phyloP scores from a whole-genome alignment of 92 coral and sea anemone genomes.

The Metridium senile region DNA sequence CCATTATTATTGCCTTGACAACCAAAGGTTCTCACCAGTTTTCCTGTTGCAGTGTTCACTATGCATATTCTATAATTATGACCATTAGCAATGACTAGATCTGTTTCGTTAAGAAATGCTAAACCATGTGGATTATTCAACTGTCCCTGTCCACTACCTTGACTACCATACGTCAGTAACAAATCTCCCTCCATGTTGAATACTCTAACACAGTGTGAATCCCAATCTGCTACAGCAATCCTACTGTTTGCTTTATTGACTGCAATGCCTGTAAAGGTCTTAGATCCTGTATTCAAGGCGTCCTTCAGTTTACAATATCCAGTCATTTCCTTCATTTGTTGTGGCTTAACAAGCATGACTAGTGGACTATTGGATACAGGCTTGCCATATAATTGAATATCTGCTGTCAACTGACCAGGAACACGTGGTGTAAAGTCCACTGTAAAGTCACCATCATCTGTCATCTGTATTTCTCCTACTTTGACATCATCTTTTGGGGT shows the following conservation, averaged over 20 bases:
- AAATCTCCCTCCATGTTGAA: conserved; percentile 22
- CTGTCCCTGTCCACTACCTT: conserved; percentile 18
- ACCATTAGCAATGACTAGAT: conserved; percentile 9
- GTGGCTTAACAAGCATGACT: conserved; percentile 5
- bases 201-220: conserved; percentile 7
- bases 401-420: conserved; percentile 24
- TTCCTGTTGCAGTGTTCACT: conserved; percentile 24
- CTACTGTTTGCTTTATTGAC: conserved; percentile 20
- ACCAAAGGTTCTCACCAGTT: conserved; percentile 21
- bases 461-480: background rate
- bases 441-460: conserved; percentile 6
- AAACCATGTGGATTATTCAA: conserved; percentile 28
- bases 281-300: conserved; percentile 1
- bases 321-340: background rate
- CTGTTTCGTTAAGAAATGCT: conserved; percentile 27
- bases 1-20: conserved; percentile 1
- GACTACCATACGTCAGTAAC: conserved; percentile 7
- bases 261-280: conserved; percentile 5
- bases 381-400: conserved; percentile 21
- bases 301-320: background rate
- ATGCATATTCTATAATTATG: conserved; percentile 9
- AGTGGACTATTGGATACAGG: conserved; percentile 33
- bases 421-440: background rate
- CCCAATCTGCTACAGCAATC: conserved; percentile 18
- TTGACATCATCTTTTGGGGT: conserved; percentile 13